Percentiles rank a stretch among this genome's conserved stretches.
Conservation (phyloP, 2,888 invertebrate genomes). For the Torymus texanus region DNA sequence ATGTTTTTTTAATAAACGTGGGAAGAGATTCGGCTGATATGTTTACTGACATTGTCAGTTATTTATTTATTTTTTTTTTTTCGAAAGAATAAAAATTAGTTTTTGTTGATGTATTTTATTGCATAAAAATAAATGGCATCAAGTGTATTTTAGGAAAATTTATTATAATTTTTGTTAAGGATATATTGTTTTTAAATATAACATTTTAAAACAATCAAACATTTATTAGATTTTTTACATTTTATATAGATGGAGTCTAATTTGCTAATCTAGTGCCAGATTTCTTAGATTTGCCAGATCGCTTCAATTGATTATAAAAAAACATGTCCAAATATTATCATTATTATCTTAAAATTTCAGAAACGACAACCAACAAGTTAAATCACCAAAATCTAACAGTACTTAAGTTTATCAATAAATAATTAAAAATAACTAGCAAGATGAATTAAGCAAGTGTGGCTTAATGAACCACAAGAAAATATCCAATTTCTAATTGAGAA, state of each 20-base stretch:
- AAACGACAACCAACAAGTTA: conserved; percentile 42
- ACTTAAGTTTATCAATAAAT: conserved; percentile 29
- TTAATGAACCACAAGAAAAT: not conserved
- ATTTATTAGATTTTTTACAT: not conserved
- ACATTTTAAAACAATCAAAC: no score
- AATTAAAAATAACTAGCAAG: conserved; percentile 4
- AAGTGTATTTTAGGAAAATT: no score
- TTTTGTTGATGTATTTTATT: no score
- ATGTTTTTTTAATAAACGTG: no score
- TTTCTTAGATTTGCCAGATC: not conserved
- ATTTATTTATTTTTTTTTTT: no score
- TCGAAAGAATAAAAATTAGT: no score
- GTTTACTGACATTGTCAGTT: no score
- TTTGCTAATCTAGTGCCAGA: not conserved
- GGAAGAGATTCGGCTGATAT: no score
- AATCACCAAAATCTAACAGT: conserved; percentile 18
- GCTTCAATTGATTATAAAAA: conserved; percentile 14
- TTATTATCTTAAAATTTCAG: conserved; percentile 50
- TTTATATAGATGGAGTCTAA: not conserved
- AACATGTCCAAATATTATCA: not conserved
- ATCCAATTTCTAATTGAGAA: no score
- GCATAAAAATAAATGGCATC: no score
- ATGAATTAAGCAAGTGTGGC: not conserved
- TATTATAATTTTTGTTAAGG: no score
- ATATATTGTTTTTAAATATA: no score